Evolutionary conservation across 1,140 invertebrate species (phyloP).

Genomic region (Brachionus paranguensis): DNA sequence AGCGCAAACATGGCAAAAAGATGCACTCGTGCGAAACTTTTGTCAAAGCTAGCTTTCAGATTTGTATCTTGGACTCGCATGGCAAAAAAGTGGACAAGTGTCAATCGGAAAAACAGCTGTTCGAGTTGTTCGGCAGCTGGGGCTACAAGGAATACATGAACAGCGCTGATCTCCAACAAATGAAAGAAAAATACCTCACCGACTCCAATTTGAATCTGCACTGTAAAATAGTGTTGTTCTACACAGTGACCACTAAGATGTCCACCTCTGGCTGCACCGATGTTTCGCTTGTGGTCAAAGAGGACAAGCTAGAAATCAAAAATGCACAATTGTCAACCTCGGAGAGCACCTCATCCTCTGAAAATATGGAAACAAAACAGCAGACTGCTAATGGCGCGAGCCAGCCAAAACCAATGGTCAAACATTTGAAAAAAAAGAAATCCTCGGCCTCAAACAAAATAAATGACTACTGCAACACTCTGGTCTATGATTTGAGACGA

Average conservation of each 20-base stretch:
- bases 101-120: background rate
- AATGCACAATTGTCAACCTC: background rate
- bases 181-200: slow-evolving; percentile 1
- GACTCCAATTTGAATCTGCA: background rate
- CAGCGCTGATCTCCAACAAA: background rate
- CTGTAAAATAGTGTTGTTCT: slow-evolving; percentile 21
- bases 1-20: background rate
- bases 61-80: slow-evolving; percentile 20
- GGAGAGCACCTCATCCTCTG: background rate
- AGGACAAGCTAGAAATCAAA: background rate
- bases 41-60: slow-evolving; percentile 35
- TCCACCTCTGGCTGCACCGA: background rate
- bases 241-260: background rate
- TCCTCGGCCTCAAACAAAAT: background rate
- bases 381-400: too few relatives aligned
- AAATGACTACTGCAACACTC: background rate
- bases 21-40: background rate
- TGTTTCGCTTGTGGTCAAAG: background rate
- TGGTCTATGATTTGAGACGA: background rate
- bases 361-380: background rate
- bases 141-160: slow-evolving; percentile 33
- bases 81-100: slow-evolving; percentile 28
- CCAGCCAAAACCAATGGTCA: background rate
- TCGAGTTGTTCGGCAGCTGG: slow-evolving; percentile 19
- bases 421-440: background rate